phyloP scores from a whole-genome alignment of 2,113 vertebrate species.

The Xiphophorus hellerii region DNA sequence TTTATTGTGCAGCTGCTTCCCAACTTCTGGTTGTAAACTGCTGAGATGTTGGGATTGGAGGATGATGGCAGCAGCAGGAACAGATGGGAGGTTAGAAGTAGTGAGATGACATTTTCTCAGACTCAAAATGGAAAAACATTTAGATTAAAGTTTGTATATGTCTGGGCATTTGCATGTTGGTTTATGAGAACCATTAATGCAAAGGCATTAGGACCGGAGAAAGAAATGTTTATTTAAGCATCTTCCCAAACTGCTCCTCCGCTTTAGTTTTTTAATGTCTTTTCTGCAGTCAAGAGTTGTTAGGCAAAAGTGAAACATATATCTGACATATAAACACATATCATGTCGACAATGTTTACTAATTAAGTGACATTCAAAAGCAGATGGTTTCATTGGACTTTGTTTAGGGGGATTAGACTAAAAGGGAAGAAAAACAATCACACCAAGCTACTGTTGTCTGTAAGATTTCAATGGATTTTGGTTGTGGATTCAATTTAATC shows the following conservation, averaged over 20 bases:
- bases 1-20: slow-evolving; percentile 82
- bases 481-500: slow-evolving; percentile 49
- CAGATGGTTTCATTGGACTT: no score
- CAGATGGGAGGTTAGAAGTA: slow-evolving; percentile 15
- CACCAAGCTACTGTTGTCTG: no score
- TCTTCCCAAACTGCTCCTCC: slow-evolving; percentile 60
- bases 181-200: slow-evolving; percentile 28
- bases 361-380: no score
- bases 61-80: slow-evolving; percentile 40
- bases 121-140: slow-evolving; percentile 37
- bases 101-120: slow-evolving; percentile 33
- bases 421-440: no score
- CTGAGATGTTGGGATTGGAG: slow-evolving; percentile 49
- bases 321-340: no score
- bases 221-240: slow-evolving; percentile 70
- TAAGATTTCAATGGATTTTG: neutral
- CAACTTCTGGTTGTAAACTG: slow-evolving; percentile 69
- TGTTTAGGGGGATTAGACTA: no score
- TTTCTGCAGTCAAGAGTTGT: slow-evolving; percentile 42
- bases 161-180: slow-evolving; percentile 27
- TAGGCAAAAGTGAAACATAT: slow-evolving; percentile 15
- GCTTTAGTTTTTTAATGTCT: slow-evolving; percentile 60
- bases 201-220: slow-evolving; percentile 48
- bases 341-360: no score
- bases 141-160: slow-evolving; percentile 21